phyloP scores from a whole-genome alignment of 2,113 vertebrate species.

The Oreochromis spilurus region DNA sequence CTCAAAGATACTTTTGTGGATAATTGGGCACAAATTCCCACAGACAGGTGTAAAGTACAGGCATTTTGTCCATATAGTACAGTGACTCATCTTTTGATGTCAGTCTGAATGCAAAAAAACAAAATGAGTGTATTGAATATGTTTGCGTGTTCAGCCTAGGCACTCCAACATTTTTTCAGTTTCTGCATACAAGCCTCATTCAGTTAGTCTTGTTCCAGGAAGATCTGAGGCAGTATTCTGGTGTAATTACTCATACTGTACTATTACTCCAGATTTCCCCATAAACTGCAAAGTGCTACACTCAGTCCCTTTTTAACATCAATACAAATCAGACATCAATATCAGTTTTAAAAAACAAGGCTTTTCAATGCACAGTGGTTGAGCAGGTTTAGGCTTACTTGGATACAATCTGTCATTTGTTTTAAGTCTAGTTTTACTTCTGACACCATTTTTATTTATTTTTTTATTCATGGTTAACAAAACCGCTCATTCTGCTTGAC shows the following conservation, averaged over 20 bases:
- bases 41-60: accelerated
- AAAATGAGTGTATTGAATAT: accelerated
- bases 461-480: neutral
- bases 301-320: neutral
- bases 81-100: neutral
- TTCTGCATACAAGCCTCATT: neutral
- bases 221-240: neutral
- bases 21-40: neutral
- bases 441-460: neutral
- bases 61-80: neutral
- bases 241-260: neutral
- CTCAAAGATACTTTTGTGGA: neutral
- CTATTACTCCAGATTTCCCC: neutral
- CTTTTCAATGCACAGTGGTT: neutral
- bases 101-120: neutral
- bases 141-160: neutral
- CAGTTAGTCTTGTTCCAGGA: neutral
- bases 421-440: neutral
- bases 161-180: neutral
- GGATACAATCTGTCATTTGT: neutral
- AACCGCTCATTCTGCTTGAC: neutral
- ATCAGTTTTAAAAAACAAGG: neutral
- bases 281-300: neutral
- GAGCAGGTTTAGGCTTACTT: neutral
- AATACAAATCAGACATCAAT: neutral